Conservation (phyloP, 2,113 vertebrate genomes). For the Panthera tigris region DNA sequence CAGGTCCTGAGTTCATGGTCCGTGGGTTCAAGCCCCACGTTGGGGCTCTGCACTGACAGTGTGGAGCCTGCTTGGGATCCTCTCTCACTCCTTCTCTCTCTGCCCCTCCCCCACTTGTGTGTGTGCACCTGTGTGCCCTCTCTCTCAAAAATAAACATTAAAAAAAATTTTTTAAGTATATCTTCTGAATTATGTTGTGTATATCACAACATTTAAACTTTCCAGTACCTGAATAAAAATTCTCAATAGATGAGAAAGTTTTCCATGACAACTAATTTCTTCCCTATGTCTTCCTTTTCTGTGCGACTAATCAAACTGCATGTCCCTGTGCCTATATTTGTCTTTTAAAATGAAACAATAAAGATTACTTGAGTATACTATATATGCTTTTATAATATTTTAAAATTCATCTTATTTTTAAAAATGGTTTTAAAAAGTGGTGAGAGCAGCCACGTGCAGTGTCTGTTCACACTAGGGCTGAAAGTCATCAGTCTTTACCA, state of each 20-base stretch:
- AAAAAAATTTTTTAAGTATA: background rate
- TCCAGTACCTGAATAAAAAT: background rate
- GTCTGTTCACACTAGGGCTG: constrained; percentile 12
- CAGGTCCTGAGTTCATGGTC: too few relatives aligned
- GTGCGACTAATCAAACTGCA: background rate
- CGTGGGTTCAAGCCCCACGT: too few relatives aligned
- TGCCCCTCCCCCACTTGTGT: too few relatives aligned
- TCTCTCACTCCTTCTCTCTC: too few relatives aligned
- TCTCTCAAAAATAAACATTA: too few relatives aligned
- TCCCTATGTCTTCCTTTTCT: background rate
- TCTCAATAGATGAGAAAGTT: background rate
- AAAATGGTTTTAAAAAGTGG: background rate
- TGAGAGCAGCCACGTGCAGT: background rate
- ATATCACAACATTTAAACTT: constrained; percentile 62
- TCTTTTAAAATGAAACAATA: background rate
- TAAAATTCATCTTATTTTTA: background rate
- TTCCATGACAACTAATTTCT: background rate
- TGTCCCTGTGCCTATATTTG: background rate
- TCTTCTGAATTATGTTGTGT: background rate
- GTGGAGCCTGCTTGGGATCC: too few relatives aligned
- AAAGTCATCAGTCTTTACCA: constrained; percentile 41
- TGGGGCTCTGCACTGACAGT: too few relatives aligned
- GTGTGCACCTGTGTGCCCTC: too few relatives aligned
- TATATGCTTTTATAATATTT: background rate
- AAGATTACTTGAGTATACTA: background rate